Percentiles rank a stretch among this genome's conserved stretches.
Conservation (phyloP, 2,888 invertebrate genomes). For the Aproaerema taeniolella region DNA sequence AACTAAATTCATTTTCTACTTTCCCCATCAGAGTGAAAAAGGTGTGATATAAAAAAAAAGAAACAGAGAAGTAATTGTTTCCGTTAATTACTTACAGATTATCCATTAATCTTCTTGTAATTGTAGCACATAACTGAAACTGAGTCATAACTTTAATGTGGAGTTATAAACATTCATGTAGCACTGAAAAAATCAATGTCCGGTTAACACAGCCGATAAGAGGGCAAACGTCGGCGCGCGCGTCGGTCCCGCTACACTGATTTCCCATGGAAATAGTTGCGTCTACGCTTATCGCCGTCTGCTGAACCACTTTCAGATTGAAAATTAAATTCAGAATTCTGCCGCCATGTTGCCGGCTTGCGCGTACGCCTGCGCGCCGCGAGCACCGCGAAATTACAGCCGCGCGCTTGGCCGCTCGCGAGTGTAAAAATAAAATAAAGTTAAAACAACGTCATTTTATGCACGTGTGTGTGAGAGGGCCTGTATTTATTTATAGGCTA, state of each 20-base stretch:
- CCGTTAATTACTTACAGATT: slow-evolving; percentile 57
- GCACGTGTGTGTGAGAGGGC: slow-evolving; percentile 70
- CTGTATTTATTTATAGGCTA: slow-evolving; percentile 76
- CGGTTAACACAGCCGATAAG: slow-evolving; percentile 40
- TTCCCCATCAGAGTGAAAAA: no score
- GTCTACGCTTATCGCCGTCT: slow-evolving; percentile 40
- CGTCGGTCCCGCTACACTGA: slow-evolving; percentile 32
- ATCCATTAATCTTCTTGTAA: slow-evolving; percentile 53
- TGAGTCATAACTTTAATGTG: slow-evolving; percentile 51
- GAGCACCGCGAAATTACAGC: slow-evolving; percentile 75
- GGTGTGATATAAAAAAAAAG: background rate
- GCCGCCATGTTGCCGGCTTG: slow-evolving; percentile 69
- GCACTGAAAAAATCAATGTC: slow-evolving; percentile 50
- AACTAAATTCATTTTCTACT: no score
- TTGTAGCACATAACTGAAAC: slow-evolving; percentile 47
- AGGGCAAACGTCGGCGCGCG: slow-evolving; percentile 27
- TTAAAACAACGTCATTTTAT: slow-evolving; percentile 74
- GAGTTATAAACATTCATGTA: slow-evolving; percentile 51
- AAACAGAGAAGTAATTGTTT: no score
- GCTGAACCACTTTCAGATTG: slow-evolving; percentile 35
- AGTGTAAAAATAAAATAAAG: slow-evolving; percentile 77
- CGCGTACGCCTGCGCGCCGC: slow-evolving; percentile 73
- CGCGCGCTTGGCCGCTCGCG: slow-evolving; percentile 56
- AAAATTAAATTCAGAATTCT: slow-evolving; percentile 41
- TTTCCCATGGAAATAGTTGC: slow-evolving; percentile 38